Conservation (phyloP, 2,888 invertebrate species). For the Pheosia gnoma region DNA sequence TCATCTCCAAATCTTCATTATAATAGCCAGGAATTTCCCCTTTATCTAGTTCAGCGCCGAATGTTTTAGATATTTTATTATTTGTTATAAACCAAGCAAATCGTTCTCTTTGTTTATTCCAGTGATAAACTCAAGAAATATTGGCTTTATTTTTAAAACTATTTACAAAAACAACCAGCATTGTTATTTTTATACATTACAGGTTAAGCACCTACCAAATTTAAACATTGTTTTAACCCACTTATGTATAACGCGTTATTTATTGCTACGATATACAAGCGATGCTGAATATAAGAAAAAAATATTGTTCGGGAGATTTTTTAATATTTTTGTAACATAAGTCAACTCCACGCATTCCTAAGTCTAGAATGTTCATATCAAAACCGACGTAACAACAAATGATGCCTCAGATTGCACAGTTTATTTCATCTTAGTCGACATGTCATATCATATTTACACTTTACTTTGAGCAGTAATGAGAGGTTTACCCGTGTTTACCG, state of each 20-base stretch:
- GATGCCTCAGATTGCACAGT: slow-evolving; percentile 73
- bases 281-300: too few species aligned
- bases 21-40: not conserved
- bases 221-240: too few species aligned
- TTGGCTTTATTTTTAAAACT: too few species aligned
- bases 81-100: too few species aligned
- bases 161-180: too few species aligned
- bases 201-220: too few species aligned
- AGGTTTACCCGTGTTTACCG: slow-evolving; percentile 42
- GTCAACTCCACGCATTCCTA: slow-evolving; percentile 21
- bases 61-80: too few species aligned
- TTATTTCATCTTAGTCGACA: slow-evolving; percentile 75
- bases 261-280: too few species aligned
- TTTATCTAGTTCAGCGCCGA: not conserved
- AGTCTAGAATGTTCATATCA: slow-evolving; percentile 53
- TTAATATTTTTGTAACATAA: not conserved
- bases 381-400: slow-evolving; percentile 64
- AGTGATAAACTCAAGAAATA: too few species aligned
- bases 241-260: too few species aligned
- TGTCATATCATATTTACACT: slow-evolving; percentile 78
- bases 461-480: slow-evolving; percentile 45
- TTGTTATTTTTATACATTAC: too few species aligned
- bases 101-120: too few species aligned
- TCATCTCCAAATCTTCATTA: not conserved
- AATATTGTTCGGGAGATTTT: not conserved